Conservation (phyloP, 2,797 vertebrate genomes). For the Betta splendens region DNA sequence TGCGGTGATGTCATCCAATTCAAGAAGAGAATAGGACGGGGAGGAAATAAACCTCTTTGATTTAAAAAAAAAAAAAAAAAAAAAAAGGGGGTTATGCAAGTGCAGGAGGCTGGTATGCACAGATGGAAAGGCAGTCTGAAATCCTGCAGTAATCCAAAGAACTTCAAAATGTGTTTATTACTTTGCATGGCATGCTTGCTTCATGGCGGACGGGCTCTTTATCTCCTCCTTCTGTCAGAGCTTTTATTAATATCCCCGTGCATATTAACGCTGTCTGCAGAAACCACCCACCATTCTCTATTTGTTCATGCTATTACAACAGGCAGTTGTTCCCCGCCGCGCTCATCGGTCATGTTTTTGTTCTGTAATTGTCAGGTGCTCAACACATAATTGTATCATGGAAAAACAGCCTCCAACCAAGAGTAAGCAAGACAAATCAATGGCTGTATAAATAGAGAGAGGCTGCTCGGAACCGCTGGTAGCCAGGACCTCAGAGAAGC, state of each 20-base stretch:
- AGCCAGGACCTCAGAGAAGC: background rate
- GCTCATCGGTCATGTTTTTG: constrained; percentile 66
- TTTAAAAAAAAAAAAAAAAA: too few relatives aligned
- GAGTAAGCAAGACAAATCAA: constrained; percentile 49
- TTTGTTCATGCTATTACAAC: constrained; percentile 58
- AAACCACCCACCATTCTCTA: constrained; percentile 58
- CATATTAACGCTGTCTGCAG: constrained; percentile 53
- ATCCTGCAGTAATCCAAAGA: constrained; percentile 39
- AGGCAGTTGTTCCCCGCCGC: constrained; percentile 54
- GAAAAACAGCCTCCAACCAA: constrained; percentile 53
- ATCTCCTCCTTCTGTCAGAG: constrained; percentile 31
- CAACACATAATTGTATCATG: constrained; percentile 68
- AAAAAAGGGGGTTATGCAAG: constrained; percentile 44
- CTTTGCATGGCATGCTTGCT: constrained; percentile 27
- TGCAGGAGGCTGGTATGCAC: constrained; percentile 33
- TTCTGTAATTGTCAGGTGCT: constrained; percentile 74
- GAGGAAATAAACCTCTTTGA: constrained; percentile 43
- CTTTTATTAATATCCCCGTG: constrained; percentile 56
- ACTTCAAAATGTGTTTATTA: constrained; percentile 35
- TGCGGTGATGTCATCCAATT: constrained; percentile 68
- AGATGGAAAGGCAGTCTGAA: constrained; percentile 51
- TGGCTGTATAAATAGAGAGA: constrained; percentile 26
- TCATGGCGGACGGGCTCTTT: constrained; percentile 16
- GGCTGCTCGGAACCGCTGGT: constrained; percentile 1
- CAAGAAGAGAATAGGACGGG: constrained; percentile 23